Percentiles rank a stretch among this genome's conserved stretches.
Evolutionary conservation across 2,888 invertebrate species (phyloP).

Genomic region (Amaurobius ferox): DNA sequence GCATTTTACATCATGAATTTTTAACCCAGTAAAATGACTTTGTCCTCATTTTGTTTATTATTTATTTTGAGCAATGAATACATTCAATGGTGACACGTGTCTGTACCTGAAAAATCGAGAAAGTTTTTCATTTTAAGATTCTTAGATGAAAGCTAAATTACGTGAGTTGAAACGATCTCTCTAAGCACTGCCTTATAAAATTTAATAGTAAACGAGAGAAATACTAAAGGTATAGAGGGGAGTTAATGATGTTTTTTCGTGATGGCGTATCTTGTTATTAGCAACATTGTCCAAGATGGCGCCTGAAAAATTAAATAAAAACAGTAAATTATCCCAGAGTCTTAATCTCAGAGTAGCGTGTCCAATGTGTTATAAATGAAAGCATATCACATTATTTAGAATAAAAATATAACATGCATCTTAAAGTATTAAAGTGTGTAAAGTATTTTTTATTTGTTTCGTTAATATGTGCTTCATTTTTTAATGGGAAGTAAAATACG

Average conservation of each 20-base stretch:
- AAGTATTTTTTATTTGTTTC: not conserved
- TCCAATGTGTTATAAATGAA: conserved; percentile 5
- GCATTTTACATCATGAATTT: too few species aligned
- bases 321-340: conserved; percentile 15
- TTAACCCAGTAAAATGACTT: too few species aligned
- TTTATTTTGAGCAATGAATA: too few species aligned
- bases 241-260: conserved; percentile 35
- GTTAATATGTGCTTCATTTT: not conserved
- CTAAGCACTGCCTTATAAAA: too few species aligned
- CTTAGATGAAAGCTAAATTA: too few species aligned
- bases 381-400: conserved; percentile 11
- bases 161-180: too few species aligned
- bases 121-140: too few species aligned
- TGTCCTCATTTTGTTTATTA: too few species aligned
- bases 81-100: too few species aligned
- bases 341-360: conserved; percentile 28
- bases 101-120: too few species aligned
- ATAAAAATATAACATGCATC: not conserved
- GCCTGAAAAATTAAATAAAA: conserved; percentile 18
- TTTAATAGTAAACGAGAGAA: too few species aligned
- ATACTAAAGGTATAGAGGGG: too few species aligned
- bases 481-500: not conserved
- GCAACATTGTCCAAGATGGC: not conserved
- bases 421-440: not conserved
- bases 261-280: conserved; percentile 15